A percentile compares a stretch with the other conserved stretches of the same genome.
phyloP scores from a whole-genome alignment of 2,797 vertebrate species.

The Bovichtus variegatus region DNA sequence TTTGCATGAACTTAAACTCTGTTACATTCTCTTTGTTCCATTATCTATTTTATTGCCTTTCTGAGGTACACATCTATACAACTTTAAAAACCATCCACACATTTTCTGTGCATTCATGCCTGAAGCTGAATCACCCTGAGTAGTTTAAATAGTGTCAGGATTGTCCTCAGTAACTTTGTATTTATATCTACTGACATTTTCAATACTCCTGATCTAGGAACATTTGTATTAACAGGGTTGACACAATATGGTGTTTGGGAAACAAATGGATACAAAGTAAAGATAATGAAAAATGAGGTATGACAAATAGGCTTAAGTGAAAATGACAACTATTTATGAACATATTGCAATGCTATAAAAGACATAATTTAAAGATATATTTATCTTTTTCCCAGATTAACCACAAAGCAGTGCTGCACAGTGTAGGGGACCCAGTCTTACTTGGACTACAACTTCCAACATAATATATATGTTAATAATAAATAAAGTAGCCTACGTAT shows the following conservation, averaged over 20 bases:
- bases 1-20: slow-evolving; percentile 18
- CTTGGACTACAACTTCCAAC: background rate
- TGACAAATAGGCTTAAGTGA: background rate
- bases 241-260: background rate
- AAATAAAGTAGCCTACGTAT: too few relatives aligned
- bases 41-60: slow-evolving; percentile 6
- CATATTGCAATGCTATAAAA: background rate
- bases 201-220: background rate
- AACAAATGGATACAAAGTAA: background rate
- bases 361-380: background rate
- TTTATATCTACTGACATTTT: background rate
- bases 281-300: background rate
- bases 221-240: background rate
- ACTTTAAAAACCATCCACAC: background rate
- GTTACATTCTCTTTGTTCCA: background rate
- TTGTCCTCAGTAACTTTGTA: background rate
- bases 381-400: background rate
- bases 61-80: background rate
- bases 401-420: background rate
- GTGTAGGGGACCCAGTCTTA: background rate
- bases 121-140: background rate
- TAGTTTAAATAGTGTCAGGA: background rate
- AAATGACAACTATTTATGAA: background rate
- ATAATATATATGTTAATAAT: too few relatives aligned
- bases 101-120: background rate